phyloP scores from a whole-genome alignment of 2,888 invertebrate species.

The Hoplodrina ambigua region DNA sequence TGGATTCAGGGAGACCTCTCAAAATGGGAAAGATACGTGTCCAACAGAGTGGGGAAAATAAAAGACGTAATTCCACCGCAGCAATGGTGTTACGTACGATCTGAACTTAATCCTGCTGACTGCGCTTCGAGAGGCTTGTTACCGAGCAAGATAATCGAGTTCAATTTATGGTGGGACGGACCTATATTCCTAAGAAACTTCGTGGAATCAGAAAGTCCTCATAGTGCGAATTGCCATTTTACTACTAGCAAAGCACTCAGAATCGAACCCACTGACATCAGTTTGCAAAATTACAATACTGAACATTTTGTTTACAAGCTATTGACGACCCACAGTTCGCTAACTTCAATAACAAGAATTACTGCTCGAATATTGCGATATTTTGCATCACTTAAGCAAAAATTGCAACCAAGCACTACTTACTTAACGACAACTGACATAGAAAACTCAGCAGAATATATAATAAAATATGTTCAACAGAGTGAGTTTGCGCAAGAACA shows the following conservation, averaged over 20 bases:
- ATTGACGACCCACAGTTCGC: neutral
- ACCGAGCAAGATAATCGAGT: constrained; percentile 1
- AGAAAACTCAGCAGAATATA: constrained; percentile 1
- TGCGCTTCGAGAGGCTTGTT: neutral
- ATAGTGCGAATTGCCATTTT: neutral
- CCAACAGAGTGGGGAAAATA: constrained; percentile 3
- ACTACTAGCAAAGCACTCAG: neutral
- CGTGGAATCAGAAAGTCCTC: neutral
- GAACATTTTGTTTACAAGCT: neutral
- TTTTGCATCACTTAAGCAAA: neutral
- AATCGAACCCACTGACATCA: neutral
- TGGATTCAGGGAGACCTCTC: too few species aligned
- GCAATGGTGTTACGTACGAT: constrained; percentile 2
- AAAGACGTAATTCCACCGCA: constrained; percentile 1
- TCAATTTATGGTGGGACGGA: constrained; percentile 1
- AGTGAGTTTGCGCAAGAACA: constrained; percentile 4
- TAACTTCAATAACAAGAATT: constrained; percentile 1
- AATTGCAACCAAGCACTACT: neutral
- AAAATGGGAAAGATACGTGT: neutral
- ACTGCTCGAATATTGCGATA: neutral
- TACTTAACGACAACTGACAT: neutral
- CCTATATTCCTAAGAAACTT: neutral
- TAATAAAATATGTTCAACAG: constrained; percentile 2
- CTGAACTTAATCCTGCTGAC: constrained; percentile 1
- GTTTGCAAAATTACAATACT: neutral